A percentile compares a stretch with the other conserved stretches of the same genome.
Evolutionary conservation across 2,888 invertebrate genomes (phyloP).

Genomic region (Macrosiphum euphorbiae): DNA sequence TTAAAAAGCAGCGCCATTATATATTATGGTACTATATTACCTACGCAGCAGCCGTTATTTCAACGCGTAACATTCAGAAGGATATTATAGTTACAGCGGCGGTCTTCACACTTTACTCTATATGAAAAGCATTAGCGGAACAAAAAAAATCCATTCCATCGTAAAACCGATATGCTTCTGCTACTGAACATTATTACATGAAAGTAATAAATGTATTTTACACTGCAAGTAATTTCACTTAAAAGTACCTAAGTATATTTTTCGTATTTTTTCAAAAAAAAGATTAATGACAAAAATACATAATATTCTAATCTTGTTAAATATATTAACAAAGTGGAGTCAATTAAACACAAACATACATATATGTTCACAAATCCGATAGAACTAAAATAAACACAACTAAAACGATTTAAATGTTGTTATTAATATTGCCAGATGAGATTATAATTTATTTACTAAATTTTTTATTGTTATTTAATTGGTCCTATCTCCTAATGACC

Average conservation of each 20-base stretch:
- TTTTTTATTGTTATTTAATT: slow-evolving; percentile 43
- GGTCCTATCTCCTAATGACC: slow-evolving; percentile 46
- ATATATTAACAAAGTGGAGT: not conserved
- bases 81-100: not conserved
- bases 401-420: not conserved
- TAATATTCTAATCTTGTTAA: not conserved
- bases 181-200: not conserved
- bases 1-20: not conserved
- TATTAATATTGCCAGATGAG: not conserved
- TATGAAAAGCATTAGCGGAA: slow-evolving; percentile 21
- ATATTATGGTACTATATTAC: not conserved
- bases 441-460: slow-evolving; percentile 11
- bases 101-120: not conserved
- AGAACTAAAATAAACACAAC: not conserved
- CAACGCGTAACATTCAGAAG: not conserved
- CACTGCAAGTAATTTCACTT: not conserved
- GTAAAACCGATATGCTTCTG: not conserved
- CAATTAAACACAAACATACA: not conserved
- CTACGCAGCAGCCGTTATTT: not conserved
- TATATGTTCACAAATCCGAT: not conserved
- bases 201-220: not conserved
- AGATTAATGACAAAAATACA: not conserved
- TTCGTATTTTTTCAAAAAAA: not conserved
- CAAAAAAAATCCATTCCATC: not conserved
- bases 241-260: not conserved